Conservation (phyloP, 2,888 invertebrate species). For the Protonemura montana region DNA sequence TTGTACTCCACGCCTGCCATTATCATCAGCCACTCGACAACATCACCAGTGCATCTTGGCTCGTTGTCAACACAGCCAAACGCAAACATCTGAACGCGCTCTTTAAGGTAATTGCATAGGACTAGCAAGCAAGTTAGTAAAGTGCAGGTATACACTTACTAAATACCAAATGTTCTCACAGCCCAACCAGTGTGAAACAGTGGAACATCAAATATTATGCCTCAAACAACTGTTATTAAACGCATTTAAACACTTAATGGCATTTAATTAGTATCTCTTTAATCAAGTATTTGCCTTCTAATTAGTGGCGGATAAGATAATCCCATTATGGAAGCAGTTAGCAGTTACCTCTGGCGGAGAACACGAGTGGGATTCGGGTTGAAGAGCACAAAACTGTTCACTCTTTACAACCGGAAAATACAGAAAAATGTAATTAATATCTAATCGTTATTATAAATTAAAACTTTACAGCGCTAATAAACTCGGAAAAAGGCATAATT, state of each 20-base stretch:
- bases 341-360: no score
- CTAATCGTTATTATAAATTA: background rate
- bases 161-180: no score
- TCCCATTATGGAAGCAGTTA: background rate
- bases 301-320: background rate
- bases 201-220: no score
- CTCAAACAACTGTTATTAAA: background rate
- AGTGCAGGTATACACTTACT: no score
- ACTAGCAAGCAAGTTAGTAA: no score
- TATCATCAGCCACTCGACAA: no score
- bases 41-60: no score
- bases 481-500: background rate
- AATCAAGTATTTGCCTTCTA: background rate
- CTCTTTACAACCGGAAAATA: background rate
- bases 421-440: background rate
- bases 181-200: no score
- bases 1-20: no score
- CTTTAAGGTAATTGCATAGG: no score
- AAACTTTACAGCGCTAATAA: background rate
- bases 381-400: background rate
- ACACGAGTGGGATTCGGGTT: background rate
- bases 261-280: background rate
- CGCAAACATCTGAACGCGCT: no score
- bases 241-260: background rate
- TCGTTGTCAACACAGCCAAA: no score